phyloP scores from a whole-genome alignment of 2,797 vertebrate species.

The Cygnus olor region DNA sequence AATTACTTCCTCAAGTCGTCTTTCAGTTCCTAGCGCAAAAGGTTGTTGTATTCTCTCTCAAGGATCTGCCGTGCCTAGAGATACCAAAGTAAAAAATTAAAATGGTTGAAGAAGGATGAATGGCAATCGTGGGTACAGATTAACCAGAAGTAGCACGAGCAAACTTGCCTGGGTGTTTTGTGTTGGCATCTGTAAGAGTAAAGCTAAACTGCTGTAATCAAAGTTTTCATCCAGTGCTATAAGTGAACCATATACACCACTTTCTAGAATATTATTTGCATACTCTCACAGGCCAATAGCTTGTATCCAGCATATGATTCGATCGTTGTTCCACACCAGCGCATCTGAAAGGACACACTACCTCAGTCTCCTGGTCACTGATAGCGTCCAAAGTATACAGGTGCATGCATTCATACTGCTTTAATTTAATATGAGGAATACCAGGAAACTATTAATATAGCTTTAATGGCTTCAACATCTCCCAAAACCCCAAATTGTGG shows the following conservation, averaged over 20 bases:
- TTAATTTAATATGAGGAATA: background rate
- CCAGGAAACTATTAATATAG: background rate
- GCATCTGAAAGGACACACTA: constrained; percentile 82
- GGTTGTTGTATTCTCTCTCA: constrained; percentile 98
- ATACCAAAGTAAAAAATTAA: constrained; percentile 69
- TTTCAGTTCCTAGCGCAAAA: constrained; percentile 99
- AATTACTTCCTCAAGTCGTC: constrained; percentile 96
- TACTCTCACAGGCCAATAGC: constrained; percentile 96
- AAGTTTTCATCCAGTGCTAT: constrained; percentile 97
- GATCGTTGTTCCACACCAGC: constrained; percentile 96
- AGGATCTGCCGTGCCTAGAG: constrained; percentile 96
- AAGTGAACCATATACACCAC: constrained; percentile 94
- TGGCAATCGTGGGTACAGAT: constrained; percentile 6
- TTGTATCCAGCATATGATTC: constrained; percentile 97
- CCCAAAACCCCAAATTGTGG: background rate
- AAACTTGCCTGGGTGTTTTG: constrained; percentile 94
- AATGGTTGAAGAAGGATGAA: constrained; percentile 12
- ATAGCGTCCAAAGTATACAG: background rate
- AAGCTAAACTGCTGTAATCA: constrained; percentile 96
- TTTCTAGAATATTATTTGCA: constrained; percentile 94
- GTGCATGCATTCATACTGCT: background rate
- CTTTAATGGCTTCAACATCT: background rate
- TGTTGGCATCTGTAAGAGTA: constrained; percentile 96
- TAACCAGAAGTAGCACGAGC: background rate
- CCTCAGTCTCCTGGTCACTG: background rate